Evolutionary conservation across 2,888 invertebrate species (phyloP).

Genomic region (Homarus gammarus): DNA sequence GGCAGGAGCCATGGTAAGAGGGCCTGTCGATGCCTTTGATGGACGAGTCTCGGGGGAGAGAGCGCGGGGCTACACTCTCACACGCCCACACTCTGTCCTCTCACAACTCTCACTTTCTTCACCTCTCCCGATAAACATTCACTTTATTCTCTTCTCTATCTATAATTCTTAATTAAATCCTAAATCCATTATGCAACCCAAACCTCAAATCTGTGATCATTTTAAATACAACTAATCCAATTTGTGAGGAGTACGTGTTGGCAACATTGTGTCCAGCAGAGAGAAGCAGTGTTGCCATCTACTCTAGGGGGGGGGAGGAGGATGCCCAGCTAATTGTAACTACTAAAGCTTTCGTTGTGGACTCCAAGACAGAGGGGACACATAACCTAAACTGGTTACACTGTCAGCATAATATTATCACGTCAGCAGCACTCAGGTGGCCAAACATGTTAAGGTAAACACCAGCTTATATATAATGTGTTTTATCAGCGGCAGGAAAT

Average conservation of each 20-base stretch:
- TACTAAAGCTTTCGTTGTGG: no score
- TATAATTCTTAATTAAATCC: no score
- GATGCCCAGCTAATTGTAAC: neutral
- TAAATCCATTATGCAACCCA: no score
- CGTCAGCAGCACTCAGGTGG: no score
- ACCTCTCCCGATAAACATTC: no score
- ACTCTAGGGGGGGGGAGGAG: neutral
- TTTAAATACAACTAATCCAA: no score
- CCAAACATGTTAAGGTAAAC: neutral
- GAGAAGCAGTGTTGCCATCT: neutral
- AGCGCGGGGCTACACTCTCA: slow-evolving; percentile 23
- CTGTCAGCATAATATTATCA: no score
- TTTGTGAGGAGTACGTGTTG: neutral
- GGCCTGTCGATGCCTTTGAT: slow-evolving; percentile 53
- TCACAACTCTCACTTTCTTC: neutral
- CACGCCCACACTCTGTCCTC: slow-evolving; percentile 33
- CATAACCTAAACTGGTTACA: no score
- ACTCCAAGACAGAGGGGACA: no score
- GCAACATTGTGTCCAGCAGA: neutral
- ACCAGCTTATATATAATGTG: slow-evolving; percentile 2
- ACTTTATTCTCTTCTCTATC: no score
- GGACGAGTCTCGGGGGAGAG: slow-evolving; percentile 26
- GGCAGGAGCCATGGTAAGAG: slow-evolving; percentile 47
- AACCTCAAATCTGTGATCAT: no score
- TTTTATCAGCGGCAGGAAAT: neutral